Percentiles rank a stretch among this genome's conserved stretches.
phyloP scores from a whole-genome alignment of 2,113 vertebrate species.

The Dasyprocta punctata region DNA sequence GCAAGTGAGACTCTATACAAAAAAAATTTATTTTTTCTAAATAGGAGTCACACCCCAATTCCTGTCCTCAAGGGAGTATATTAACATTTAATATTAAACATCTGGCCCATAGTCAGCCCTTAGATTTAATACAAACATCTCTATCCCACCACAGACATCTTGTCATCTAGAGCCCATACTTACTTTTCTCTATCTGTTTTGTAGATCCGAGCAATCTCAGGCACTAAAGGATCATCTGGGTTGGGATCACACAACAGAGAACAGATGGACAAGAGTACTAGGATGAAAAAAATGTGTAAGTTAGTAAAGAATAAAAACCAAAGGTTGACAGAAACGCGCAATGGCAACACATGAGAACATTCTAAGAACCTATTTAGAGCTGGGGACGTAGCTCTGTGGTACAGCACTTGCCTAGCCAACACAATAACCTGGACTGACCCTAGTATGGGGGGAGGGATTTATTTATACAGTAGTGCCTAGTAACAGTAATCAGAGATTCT shows the following conservation, averaged over 20 bases:
- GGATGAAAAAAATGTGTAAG: conserved; percentile 71
- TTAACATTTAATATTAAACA: conserved; percentile 28
- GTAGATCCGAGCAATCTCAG: conserved; percentile 99
- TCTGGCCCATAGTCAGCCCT: not conserved
- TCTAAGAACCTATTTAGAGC: not conserved
- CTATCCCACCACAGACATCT: not conserved
- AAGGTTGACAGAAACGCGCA: conserved; percentile 25
- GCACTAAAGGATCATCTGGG: conserved; percentile 99
- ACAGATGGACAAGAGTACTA: conserved; percentile 99
- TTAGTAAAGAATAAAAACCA: conserved; percentile 67
- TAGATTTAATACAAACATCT: conserved; percentile 22
- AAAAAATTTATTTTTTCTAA: not conserved
- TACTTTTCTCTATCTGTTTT: conserved; percentile 99
- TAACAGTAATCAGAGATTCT: conserved; percentile 33
- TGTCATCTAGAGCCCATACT: conserved; percentile 83
- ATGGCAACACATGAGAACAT: conserved; percentile 55
- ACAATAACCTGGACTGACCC: too few species aligned
- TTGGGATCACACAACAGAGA: conserved; percentile 99
- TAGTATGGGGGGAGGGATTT: not conserved
- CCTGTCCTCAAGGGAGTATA: not conserved
- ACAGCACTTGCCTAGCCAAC: not conserved
- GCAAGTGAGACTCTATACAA: not conserved
- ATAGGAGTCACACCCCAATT: conserved; percentile 12
- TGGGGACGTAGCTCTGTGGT: not conserved
- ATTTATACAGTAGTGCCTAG: not conserved